phyloP scores from a whole-genome alignment of 2,888 invertebrate species.

The Drosophila kokeensis region DNA sequence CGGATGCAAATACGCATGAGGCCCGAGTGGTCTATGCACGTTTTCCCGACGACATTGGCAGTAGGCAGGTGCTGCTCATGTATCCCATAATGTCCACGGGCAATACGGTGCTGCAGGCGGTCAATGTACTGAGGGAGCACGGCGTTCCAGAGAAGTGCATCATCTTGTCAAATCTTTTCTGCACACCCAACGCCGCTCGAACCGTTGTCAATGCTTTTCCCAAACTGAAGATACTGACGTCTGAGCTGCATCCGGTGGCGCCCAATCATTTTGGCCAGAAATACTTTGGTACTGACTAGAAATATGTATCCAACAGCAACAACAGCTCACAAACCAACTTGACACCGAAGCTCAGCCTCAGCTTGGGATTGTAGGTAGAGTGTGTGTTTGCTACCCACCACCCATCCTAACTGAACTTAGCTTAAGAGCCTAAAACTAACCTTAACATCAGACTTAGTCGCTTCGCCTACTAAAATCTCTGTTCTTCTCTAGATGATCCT shows the following conservation, averaged over 20 bases:
- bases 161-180: conserved; percentile 98
- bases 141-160: conserved; percentile 97
- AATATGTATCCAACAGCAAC: conserved; percentile 38
- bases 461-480: conserved; percentile 40
- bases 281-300: conserved; percentile 98
- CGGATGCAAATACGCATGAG: conserved; percentile 97
- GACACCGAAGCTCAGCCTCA: conserved; percentile 72
- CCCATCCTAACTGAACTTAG: conserved; percentile 10
- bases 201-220: conserved; percentile 94
- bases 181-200: conserved; percentile 95
- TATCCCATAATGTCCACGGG: conserved; percentile 99
- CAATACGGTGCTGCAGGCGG: conserved; percentile 97
- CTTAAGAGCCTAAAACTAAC: conserved; percentile 3
- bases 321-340: conserved; percentile 46
- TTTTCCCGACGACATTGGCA: conserved; percentile 97
- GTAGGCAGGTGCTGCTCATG: conserved; percentile 96
- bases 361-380: conserved; percentile 78
- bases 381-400: conserved; percentile 2
- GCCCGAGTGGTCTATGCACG: conserved; percentile 98
- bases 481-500: conserved; percentile 51
- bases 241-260: conserved; percentile 96
- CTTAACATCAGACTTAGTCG: conserved; percentile 6
- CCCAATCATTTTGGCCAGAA: conserved; percentile 99
- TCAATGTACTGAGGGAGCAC: conserved; percentile 96
- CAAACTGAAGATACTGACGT: conserved; percentile 96